Percentiles rank a stretch among this genome's conserved stretches.
phyloP scores from a whole-genome alignment of 2,888 invertebrate genomes.

The Mimas tiliae region DNA sequence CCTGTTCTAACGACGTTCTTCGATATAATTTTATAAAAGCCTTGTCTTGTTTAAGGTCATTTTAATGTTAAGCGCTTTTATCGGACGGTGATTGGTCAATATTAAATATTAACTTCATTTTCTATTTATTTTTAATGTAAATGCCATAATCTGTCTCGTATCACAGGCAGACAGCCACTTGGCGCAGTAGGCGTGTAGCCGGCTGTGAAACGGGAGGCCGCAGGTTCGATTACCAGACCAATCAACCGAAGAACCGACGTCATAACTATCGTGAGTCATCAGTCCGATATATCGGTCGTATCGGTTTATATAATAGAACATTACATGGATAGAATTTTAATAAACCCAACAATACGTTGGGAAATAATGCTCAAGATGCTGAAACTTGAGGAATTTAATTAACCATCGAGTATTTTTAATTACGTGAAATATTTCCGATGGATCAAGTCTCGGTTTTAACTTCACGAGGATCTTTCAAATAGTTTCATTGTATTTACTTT shows the following conservation, averaged over 20 bases:
- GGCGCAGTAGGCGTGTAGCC: no score
- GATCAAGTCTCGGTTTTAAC: neutral
- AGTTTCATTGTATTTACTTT: neutral
- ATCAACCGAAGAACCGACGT: no score
- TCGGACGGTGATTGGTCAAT: no score
- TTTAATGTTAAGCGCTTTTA: no score
- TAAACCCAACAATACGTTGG: conserved; percentile 17
- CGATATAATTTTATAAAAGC: neutral
- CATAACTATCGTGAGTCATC: neutral
- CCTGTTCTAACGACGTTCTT: neutral
- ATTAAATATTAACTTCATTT: no score
- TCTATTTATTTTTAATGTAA: no score
- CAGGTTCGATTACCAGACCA: no score
- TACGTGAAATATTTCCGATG: conserved; percentile 19
- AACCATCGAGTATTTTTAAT: conserved; percentile 19
- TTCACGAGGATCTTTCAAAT: neutral
- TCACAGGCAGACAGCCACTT: no score
- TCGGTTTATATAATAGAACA: neutral
- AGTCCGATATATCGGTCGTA: neutral
- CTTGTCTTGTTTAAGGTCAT: neutral
- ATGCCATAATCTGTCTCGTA: no score
- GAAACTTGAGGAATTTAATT: conserved; percentile 24
- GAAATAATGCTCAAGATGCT: neutral
- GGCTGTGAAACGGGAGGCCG: no score
- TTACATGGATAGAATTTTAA: conserved; percentile 15